phyloP scores from a whole-genome alignment of 2,888 invertebrate species.

The Leucophora obtusa region DNA sequence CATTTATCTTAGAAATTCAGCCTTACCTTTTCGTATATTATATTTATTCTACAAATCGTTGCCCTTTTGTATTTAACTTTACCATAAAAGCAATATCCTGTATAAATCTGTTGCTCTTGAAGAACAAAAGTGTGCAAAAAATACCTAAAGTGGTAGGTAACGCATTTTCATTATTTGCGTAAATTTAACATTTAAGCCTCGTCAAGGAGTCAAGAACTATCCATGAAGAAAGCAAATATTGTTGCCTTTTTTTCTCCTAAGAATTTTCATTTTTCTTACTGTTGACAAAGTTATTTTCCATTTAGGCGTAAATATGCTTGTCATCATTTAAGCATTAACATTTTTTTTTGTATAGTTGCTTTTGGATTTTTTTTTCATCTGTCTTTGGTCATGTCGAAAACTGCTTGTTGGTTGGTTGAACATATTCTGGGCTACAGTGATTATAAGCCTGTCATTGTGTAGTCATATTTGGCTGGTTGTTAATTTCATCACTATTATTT shows the following conservation, averaged over 20 bases:
- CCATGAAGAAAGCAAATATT: neutral
- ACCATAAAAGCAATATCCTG: too few species aligned
- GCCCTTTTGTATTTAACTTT: too few species aligned
- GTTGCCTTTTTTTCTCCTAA: slow-evolving; percentile 11
- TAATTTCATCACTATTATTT: slow-evolving; percentile 54
- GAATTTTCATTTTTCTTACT: slow-evolving; percentile 1
- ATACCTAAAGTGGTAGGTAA: neutral
- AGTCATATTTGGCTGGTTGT: slow-evolving; percentile 51
- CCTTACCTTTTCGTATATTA: too few species aligned
- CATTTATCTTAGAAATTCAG: too few species aligned
- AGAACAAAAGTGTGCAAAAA: too few species aligned
- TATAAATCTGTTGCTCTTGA: too few species aligned
- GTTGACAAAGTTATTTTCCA: slow-evolving; percentile 67
- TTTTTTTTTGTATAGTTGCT: slow-evolving; percentile 1
- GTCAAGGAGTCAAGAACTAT: neutral
- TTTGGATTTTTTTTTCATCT: slow-evolving; percentile 17
- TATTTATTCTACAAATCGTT: too few species aligned
- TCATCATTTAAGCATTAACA: slow-evolving; percentile 64
- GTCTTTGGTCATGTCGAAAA: slow-evolving; percentile 42
- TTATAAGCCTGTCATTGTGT: slow-evolving; percentile 55
- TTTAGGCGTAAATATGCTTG: slow-evolving; percentile 63
- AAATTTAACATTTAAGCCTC: slow-evolving; percentile 36
- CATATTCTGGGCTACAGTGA: slow-evolving; percentile 21
- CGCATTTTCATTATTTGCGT: slow-evolving; percentile 40
- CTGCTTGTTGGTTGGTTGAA: slow-evolving; percentile 26